These are phyloP conservation scores for Eulacestoma nigropectus DNA, from an alignment of 2,113 vertebrate species.

Conservation along the genomic window DNA sequence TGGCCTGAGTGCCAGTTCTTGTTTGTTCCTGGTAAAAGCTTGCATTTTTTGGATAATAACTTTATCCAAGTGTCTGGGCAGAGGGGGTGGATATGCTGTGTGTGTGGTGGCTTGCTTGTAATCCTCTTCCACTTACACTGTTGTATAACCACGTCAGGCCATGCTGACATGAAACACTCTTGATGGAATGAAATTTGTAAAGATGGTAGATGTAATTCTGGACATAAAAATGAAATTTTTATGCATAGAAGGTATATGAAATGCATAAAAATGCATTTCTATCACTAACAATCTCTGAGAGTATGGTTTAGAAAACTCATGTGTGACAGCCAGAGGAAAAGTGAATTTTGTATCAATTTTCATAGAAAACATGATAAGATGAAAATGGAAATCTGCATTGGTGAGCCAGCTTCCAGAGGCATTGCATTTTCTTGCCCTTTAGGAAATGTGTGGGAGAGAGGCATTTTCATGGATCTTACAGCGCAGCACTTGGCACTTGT, in stretches of 20 bases:
- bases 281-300: neutral
- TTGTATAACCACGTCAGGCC: neutral
- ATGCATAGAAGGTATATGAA: neutral
- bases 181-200: neutral
- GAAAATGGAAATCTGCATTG: neutral
- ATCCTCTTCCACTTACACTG: neutral
- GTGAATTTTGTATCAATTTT: constrained; percentile 1
- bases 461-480: neutral
- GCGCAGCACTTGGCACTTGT: accelerated
- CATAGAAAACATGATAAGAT: neutral
- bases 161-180: neutral
- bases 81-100: neutral
- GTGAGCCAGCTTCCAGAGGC: neutral
- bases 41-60: neutral
- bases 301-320: neutral
- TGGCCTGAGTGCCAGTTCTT: neutral
- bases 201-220: neutral
- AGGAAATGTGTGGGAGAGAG: neutral
- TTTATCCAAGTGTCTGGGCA: neutral
- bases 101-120: neutral
- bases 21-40: neutral
- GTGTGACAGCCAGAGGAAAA: neutral
- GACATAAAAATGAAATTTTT: neutral
- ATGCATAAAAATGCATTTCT: constrained; percentile 3
- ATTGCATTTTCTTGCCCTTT: neutral